Percentiles rank a stretch among this genome's conserved stretches.
phyloP scores from a whole-genome alignment of 2,797 vertebrate species.

The Myotis findleyi region DNA sequence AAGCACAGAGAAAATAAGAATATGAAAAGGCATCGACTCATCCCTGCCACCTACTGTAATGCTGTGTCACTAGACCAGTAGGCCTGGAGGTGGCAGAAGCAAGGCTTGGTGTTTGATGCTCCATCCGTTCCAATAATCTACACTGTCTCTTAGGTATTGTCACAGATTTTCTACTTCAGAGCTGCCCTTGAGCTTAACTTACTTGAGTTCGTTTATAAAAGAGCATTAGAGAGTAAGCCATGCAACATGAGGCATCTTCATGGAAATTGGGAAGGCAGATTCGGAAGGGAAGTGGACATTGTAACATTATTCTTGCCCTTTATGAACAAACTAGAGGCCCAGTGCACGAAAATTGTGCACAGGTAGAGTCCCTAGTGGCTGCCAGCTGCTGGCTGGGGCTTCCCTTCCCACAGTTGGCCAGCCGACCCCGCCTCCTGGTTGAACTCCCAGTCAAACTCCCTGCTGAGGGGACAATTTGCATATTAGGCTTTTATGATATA shows the following conservation, averaged over 20 bases:
- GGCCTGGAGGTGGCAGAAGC: background rate
- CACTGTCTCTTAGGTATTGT: background rate
- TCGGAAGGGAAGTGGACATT: background rate
- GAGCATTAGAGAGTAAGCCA: background rate
- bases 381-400: too few species aligned
- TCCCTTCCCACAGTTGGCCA: too few species aligned
- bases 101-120: background rate
- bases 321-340: background rate
- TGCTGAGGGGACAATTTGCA: too few species aligned
- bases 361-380: too few species aligned
- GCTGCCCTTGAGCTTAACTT: background rate
- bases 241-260: background rate
- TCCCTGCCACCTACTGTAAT: background rate
- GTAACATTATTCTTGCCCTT: background rate
- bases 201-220: background rate
- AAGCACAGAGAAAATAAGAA: background rate
- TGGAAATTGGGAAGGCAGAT: background rate
- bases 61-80: too few species aligned
- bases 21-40: background rate
- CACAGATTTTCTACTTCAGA: background rate
- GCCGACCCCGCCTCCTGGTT: too few species aligned
- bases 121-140: background rate
- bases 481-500: too few species aligned
- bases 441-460: too few species aligned
- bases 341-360: too few species aligned